phyloP scores from a whole-genome alignment of 1,140 invertebrate genomes.

The Sminthurides bifidus region DNA sequence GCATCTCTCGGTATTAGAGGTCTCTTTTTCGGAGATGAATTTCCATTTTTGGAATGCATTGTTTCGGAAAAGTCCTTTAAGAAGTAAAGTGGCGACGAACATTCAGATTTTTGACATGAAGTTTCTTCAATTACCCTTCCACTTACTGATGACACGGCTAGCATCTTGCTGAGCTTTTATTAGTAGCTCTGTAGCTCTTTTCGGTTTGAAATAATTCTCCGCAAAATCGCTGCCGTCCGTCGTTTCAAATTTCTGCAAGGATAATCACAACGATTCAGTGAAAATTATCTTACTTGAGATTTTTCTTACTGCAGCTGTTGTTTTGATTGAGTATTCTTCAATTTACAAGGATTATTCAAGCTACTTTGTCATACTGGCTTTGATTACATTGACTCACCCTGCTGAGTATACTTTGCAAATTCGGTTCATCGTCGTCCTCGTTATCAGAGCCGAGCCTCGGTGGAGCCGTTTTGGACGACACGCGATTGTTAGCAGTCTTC shows the following conservation, averaged over 20 bases:
- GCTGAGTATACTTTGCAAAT: slow-evolving; percentile 36
- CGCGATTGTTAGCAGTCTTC: slow-evolving; percentile 30
- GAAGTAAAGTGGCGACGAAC: no score
- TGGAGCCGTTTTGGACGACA: slow-evolving; percentile 40
- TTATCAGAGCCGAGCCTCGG: slow-evolving; percentile 37
- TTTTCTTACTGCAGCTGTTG: no score
- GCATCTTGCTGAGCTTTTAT: slow-evolving; percentile 40
- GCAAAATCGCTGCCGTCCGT: slow-evolving; percentile 51
- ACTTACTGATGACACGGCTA: slow-evolving; percentile 42
- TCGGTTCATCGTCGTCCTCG: slow-evolving; percentile 35
- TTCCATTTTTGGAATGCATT: no score
- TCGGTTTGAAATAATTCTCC: slow-evolving; percentile 58
- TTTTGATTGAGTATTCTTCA: not conserved
- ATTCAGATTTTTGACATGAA: no score
- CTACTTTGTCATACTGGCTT: not conserved
- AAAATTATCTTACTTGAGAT: no score
- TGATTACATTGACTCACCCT: slow-evolving; percentile 32
- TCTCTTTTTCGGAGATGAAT: no score
- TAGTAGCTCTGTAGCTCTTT: slow-evolving; percentile 47
- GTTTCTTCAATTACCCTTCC: slow-evolving; percentile 32
- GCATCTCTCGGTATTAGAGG: no score
- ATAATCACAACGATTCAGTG: no score
- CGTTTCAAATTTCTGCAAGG: slow-evolving; percentile 45
- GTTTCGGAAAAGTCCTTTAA: no score
- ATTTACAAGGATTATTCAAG: not conserved